These are phyloP conservation scores for Coecobrya sp. DNA, from an alignment of 2,888 invertebrate species.

Conservation along the genomic window DNA sequence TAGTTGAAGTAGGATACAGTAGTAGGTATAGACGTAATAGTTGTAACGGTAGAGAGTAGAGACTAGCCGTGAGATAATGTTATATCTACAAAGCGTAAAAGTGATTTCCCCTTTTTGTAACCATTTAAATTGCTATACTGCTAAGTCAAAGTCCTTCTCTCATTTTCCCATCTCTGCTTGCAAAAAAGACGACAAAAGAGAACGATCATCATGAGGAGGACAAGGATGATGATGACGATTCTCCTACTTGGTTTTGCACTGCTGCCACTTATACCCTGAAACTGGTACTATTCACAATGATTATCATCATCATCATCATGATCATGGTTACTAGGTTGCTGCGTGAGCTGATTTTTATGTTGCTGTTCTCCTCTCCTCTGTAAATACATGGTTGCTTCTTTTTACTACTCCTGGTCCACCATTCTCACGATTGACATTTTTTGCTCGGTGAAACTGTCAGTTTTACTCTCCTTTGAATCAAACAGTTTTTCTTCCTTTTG, in stretches of 20 bases:
- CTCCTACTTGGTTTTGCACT: constrained; percentile 31
- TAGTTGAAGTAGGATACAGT: background rate
- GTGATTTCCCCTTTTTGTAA: constrained; percentile 76
- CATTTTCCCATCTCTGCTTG: constrained; percentile 62
- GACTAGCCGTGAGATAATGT: constrained; percentile 70
- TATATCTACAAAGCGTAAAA: constrained; percentile 78
- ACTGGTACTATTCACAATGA: constrained; percentile 38
- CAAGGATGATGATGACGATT: background rate
- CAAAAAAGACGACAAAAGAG: constrained; percentile 35
- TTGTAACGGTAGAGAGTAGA: constrained; percentile 18
- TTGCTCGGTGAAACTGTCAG: constrained; percentile 47
- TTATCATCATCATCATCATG: background rate
- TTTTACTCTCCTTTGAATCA: constrained; percentile 35
- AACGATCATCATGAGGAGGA: constrained; percentile 40
- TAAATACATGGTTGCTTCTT: background rate
- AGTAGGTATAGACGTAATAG: background rate
- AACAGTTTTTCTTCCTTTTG: background rate
- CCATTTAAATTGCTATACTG: constrained; percentile 71
- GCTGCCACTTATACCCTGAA: background rate
- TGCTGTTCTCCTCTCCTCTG: background rate
- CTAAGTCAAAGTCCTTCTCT: constrained; percentile 66
- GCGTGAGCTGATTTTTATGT: constrained; percentile 59
- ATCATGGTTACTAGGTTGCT: constrained; percentile 31
- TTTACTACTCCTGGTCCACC: background rate
- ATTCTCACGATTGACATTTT: background rate